These are phyloP conservation scores for Cryptus viduatorius DNA, from an alignment of 2,888 invertebrate genomes.

Conservation along the genomic window DNA sequence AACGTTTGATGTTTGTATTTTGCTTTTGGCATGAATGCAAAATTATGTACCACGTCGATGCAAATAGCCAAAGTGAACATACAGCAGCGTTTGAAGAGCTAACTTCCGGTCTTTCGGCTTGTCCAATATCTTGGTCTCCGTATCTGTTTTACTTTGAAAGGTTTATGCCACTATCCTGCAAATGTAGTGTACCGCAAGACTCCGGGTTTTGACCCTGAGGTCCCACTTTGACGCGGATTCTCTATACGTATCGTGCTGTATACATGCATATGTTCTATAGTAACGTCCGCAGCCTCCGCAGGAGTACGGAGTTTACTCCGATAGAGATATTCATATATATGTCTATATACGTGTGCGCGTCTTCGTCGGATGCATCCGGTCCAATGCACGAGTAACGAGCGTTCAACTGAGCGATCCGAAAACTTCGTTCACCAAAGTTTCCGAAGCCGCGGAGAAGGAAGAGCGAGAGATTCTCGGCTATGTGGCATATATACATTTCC, in stretches of 20 bases:
- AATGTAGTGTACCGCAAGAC: conserved; percentile 23
- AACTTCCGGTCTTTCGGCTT: neutral
- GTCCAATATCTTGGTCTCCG: conserved; percentile 29
- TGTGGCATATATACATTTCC: conserved; percentile 9
- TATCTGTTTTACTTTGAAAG: conserved; percentile 1
- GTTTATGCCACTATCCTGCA: conserved; percentile 18
- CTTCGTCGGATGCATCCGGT: conserved; percentile 55
- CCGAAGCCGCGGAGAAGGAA: conserved; percentile 41
- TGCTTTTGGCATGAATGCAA: neutral
- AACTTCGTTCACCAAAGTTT: conserved; percentile 58
- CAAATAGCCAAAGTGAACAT: neutral
- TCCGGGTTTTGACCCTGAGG: conserved; percentile 22
- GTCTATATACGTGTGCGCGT: conserved; percentile 22
- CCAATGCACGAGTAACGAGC: conserved; percentile 43
- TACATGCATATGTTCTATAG: neutral
- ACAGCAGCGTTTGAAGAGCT: neutral
- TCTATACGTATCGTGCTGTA: neutral
- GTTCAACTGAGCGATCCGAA: conserved; percentile 59
- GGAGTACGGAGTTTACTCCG: neutral
- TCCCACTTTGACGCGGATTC: conserved; percentile 51
- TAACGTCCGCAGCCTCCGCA: neutral
- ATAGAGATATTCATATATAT: neutral
- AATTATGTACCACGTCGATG: neutral
- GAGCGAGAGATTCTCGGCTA: neutral
- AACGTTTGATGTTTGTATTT: neutral